Percentiles rank a stretch among this genome's conserved stretches.
These are phyloP conservation scores for Drosophila bunnanda DNA, from an alignment of 2,888 invertebrate genomes.

Conservation along the genomic window DNA sequence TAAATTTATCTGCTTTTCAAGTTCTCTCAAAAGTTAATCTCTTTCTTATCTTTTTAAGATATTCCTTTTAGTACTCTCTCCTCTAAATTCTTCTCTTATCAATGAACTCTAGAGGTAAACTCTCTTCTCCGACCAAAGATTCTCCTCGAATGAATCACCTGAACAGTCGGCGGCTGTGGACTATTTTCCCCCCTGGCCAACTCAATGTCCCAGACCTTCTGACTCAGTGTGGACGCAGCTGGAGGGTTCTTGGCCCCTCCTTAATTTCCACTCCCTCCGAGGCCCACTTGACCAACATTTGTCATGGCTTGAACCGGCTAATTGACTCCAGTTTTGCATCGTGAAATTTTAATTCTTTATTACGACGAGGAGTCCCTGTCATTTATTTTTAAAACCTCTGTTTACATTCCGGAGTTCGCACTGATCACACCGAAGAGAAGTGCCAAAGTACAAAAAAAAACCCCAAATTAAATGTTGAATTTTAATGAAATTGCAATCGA, in stretches of 20 bases:
- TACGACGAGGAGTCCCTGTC: slow-evolving; percentile 14
- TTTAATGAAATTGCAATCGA: slow-evolving; percentile 63
- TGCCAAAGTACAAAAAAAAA: slow-evolving; percentile 19
- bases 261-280: slow-evolving; percentile 16
- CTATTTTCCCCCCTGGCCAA: slow-evolving; percentile 6
- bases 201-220: slow-evolving; percentile 15
- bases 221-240: slow-evolving; percentile 44
- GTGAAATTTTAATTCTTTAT: slow-evolving; percentile 40
- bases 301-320: slow-evolving; percentile 57
- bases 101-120: not conserved
- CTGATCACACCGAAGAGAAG: slow-evolving; percentile 25
- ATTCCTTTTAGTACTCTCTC: not conserved
- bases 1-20: not conserved
- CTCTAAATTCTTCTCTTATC: slow-evolving; percentile 10
- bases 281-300: slow-evolving; percentile 52
- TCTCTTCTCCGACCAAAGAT: not conserved
- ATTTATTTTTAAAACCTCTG: slow-evolving; percentile 66
- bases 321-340: slow-evolving; percentile 53
- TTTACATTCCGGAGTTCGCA: slow-evolving; percentile 56
- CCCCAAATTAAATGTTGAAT: slow-evolving; percentile 34
- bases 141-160: slow-evolving; percentile 12
- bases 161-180: slow-evolving; percentile 7
- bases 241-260: slow-evolving; percentile 37
- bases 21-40: not conserved
- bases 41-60: not conserved